phyloP scores from a whole-genome alignment of 2,113 vertebrate species.

The Donacobius atricapilla region DNA sequence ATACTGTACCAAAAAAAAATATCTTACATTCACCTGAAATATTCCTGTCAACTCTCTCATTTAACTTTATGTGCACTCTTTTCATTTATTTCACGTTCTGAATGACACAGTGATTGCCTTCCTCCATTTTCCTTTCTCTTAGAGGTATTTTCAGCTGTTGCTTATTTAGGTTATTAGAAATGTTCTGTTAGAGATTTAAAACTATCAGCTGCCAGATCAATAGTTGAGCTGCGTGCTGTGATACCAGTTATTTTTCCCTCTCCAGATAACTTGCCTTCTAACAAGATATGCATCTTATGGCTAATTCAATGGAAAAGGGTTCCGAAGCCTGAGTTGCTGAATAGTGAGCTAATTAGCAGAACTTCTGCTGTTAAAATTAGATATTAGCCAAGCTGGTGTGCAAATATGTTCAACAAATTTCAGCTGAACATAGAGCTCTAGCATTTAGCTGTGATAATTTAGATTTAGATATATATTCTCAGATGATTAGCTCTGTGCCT shows the following conservation, averaged over 20 bases:
- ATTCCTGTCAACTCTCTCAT: not conserved
- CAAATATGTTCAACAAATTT: constrained; percentile 4
- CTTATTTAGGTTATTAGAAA: not conserved
- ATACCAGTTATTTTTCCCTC: not conserved
- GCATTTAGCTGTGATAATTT: not conserved
- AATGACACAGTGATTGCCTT: not conserved
- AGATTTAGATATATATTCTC: not conserved
- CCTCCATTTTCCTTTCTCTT: not conserved
- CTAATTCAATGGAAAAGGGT: not conserved
- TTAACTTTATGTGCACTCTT: not conserved
- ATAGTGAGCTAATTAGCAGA: constrained; percentile 19
- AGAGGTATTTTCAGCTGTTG: not conserved
- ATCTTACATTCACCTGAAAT: not conserved
- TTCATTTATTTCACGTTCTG: not conserved
- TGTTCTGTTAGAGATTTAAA: not conserved
- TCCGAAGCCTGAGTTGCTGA: not conserved
- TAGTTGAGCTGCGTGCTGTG: not conserved
- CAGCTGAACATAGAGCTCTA: not conserved
- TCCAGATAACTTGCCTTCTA: not conserved
- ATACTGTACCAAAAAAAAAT: not conserved
- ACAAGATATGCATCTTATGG: not conserved
- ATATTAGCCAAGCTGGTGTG: not conserved
- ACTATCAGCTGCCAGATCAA: not conserved
- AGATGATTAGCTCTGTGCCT: not conserved
- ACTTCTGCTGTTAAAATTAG: constrained; percentile 44